Base-by-base conservation (phyloP, 64 coral and sea anemone species). In the Orbicella faveolata region DNA sequence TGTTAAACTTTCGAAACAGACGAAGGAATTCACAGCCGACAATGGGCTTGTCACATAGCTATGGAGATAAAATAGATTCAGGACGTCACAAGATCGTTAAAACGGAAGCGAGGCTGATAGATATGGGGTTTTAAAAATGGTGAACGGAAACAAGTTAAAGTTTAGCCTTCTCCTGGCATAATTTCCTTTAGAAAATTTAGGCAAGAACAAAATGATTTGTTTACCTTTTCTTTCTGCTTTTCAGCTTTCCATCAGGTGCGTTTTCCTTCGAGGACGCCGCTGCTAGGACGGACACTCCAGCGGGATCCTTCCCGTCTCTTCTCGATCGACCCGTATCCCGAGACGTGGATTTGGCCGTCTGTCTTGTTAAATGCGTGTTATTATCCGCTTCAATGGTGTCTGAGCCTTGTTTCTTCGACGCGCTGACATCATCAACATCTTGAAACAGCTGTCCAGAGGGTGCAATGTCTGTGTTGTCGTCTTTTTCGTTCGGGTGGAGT, bases 141-240 rank as follows among this genome's bases (percentile, higher is more conserved):
- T 48, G 5, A 48, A 48, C 44, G 44, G 44, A 48, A 48, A 48
- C 44, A 48, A 48, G 3, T 48, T 48, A 48, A 48, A 48, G 7
- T 48, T 41, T 48, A 48, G 44, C 5, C 44, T 48, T 48, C 0
- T 48, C 44, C 44, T 48, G 44, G 44, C 44, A 6, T 26, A 70
- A 70, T 26, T 70, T 70, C 23, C 10, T 11, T 11, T 26, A 70
- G 25, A 70, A 25, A 25, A 20, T 8, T 8, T 23, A 20, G 21
- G 23, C 2, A 68, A 68, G n/a, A 2, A 68, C 10, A 70, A 25
- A 26, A 70, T 11, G 9, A 25, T 6, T 81, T 63, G 20, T 25
- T 2, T 85, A 85, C 82, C 82, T 70, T 52, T 85, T 85, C 65
- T 72, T 85, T 52, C 23, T n/a, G 21, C 4, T 62, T 3, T 2